Percentiles rank a stretch among this genome's conserved stretches.
phyloP scores from a whole-genome alignment of 2,113 vertebrate species.

The Solenodon paradoxus region DNA sequence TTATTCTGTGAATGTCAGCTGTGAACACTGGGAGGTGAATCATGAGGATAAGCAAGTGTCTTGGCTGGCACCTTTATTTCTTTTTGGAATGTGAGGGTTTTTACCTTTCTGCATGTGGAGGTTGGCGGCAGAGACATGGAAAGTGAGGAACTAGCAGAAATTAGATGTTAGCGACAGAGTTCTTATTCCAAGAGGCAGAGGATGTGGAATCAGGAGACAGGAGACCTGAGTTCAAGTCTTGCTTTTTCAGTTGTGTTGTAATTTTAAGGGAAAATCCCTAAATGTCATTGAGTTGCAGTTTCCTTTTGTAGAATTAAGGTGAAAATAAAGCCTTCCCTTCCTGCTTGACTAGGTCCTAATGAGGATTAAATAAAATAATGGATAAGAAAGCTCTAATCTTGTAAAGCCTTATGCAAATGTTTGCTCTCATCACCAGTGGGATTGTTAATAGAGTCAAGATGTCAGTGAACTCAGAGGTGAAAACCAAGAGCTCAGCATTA shows the following conservation, averaged over 20 bases:
- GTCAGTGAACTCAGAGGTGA: background rate
- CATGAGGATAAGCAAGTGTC: background rate
- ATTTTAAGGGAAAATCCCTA: background rate
- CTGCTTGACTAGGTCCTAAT: background rate
- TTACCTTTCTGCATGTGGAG: background rate
- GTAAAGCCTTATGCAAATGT: constrained; percentile 30
- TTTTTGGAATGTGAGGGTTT: background rate
- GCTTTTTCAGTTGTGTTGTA: background rate
- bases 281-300: constrained; percentile 1
- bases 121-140: background rate
- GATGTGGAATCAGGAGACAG: background rate
- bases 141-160: background rate
- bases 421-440: background rate
- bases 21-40: background rate
- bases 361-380: constrained; percentile 24
- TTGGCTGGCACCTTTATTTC: background rate
- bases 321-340: constrained; percentile 20
- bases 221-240: background rate
- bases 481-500: background rate
- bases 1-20: background rate
- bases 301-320: constrained; percentile 8
- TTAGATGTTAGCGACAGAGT: background rate
- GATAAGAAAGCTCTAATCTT: background rate
- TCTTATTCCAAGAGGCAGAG: background rate
- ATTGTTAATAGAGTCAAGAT: background rate